Percentiles rank a stretch among this genome's conserved stretches.
phyloP scores from a whole-genome alignment of 1,140 invertebrate genomes.

The Cryptotermes secundus region DNA sequence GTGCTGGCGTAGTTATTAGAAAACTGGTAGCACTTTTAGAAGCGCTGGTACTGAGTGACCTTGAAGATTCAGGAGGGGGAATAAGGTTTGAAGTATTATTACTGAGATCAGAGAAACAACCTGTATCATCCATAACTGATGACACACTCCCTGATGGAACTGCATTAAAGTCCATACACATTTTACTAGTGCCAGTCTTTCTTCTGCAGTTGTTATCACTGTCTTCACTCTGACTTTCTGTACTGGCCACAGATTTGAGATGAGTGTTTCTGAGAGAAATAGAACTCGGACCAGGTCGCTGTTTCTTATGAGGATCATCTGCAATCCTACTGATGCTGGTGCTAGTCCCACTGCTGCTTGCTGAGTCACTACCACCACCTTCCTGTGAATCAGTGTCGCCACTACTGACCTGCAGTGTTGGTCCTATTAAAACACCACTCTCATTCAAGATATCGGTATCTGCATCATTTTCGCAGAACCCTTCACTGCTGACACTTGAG shows the following conservation, averaged over 20 bases:
- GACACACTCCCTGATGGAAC: slow-evolving; percentile 38
- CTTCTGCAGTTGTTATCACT: slow-evolving; percentile 23
- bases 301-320: slow-evolving; percentile 23
- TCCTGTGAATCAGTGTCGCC: slow-evolving; percentile 32
- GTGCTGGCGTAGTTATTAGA: neutral
- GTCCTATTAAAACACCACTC: slow-evolving; percentile 14
- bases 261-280: neutral
- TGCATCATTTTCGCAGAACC: slow-evolving; percentile 87
- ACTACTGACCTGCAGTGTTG: slow-evolving; percentile 3
- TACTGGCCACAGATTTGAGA: slow-evolving; percentile 1
- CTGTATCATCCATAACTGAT: slow-evolving; percentile 38
- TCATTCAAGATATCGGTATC: slow-evolving; percentile 31
- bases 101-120: slow-evolving; percentile 23
- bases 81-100: slow-evolving; percentile 9
- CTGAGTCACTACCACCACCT: slow-evolving; percentile 30
- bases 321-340: slow-evolving; percentile 35
- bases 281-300: neutral
- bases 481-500: slow-evolving; percentile 91
- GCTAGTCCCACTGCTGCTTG: slow-evolving; percentile 37
- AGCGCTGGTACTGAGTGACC: neutral
- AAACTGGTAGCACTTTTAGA: neutral
- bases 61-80: neutral
- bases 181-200: neutral
- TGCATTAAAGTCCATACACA: neutral
- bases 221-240: slow-evolving; percentile 25